Evolutionary conservation across 2,797 vertebrate species (phyloP), one percentile per base, ranked within the genome.

Genomic region (Bradypodion ventrale): DNA sequence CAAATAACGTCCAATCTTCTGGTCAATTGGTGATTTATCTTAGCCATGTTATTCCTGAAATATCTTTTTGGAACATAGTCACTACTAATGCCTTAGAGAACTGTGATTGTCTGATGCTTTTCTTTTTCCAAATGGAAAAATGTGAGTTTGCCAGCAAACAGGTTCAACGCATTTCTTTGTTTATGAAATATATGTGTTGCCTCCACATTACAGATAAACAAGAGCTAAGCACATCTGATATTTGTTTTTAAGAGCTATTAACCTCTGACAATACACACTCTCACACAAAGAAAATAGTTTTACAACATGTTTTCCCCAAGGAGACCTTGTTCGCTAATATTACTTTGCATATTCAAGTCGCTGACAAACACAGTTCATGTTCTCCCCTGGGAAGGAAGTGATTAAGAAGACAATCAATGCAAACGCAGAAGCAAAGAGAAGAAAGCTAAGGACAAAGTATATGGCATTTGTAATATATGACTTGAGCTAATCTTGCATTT

Each of bases 391-490:
- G 82, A 83, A 92, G 78, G 32, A 82, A 92, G 84, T 80, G 82
- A 93, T 93, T 92, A 91, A 86, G 87, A 90, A 82, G 80, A 62
- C 92, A 94, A 92, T 91, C 84, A 91, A 46, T 35, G 5, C 16
- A 89, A 86, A 25, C 78, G 40, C 40, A 82, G 86, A 65, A 83
- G 92, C 92, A 56, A 5, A 56, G 15, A 19, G 52, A 56, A 19
- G 52, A 56, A 56, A 56, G 52, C 52, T 56, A 56, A 56, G 19
- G 52, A 16, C 52, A 56, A 15, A 56, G 89, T 91, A 88, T 85
- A 83, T 75, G 88, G 88, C 90, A 92, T 91, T 88, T 88, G 90
- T 92, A 93, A 94, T 89, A 92, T 89, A 80, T 84, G 89, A 89
- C 82, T 93, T 89, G 92, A 90, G 88, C 40, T 87, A 68, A 16